phyloP scores from a whole-genome alignment of 2,888 invertebrate species.

The Eristalis pertinax region DNA sequence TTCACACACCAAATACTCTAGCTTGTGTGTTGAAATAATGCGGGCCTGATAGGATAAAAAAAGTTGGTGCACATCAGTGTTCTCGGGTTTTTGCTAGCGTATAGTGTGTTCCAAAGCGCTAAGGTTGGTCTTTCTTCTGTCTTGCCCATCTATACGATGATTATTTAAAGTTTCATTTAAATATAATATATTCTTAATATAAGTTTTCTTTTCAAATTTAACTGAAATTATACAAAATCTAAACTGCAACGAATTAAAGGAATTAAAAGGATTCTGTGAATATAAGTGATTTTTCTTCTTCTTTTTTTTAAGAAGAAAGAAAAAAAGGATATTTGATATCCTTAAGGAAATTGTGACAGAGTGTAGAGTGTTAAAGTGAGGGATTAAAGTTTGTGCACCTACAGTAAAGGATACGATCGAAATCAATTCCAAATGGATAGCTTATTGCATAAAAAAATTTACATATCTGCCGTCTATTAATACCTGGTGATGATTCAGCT shows the following conservation, averaged over 20 bases:
- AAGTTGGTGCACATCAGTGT: constrained; percentile 82
- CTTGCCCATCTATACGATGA: constrained; percentile 26
- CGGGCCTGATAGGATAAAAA: constrained; percentile 80
- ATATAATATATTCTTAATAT: neutral
- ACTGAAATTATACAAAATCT: neutral
- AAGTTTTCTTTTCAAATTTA: neutral
- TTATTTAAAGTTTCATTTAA: constrained; percentile 34
- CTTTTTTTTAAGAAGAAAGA: neutral
- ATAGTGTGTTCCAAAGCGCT: constrained; percentile 82
- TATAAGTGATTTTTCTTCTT: constrained; percentile 17
- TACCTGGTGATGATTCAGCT: constrained; percentile 19
- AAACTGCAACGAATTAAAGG: neutral
- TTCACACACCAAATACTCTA: constrained; percentile 55
- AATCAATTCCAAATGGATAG: constrained; percentile 24
- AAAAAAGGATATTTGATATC: constrained; percentile 48
- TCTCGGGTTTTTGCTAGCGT: constrained; percentile 82
- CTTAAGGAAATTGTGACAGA: constrained; percentile 51
- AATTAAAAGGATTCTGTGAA: neutral
- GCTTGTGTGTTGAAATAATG: constrained; percentile 68
- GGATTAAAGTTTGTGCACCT: constrained; percentile 24
- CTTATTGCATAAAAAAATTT: constrained; percentile 39
- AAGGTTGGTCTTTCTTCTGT: constrained; percentile 79
- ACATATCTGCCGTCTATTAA: constrained; percentile 24
- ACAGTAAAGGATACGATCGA: constrained; percentile 29
- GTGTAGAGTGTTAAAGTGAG: constrained; percentile 53